Evolutionary conservation across 1,140 invertebrate genomes (phyloP).

Genomic region (Araneus ventricosus): DNA sequence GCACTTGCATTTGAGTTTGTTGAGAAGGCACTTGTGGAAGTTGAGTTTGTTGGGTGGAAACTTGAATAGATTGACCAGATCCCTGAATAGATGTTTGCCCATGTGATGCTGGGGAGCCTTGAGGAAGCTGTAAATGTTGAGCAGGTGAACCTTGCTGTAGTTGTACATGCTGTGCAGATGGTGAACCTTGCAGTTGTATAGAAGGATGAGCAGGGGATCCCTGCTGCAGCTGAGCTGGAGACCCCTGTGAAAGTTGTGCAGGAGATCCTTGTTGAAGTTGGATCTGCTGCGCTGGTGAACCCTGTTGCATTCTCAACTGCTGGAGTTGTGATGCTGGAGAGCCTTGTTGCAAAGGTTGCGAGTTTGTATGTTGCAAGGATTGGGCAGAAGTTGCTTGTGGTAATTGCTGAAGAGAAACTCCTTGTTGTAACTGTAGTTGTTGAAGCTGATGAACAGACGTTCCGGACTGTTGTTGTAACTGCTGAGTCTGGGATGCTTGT

Average conservation of each 20-base stretch:
- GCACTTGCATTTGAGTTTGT: constrained; percentile 28
- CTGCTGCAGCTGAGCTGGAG: constrained; percentile 63
- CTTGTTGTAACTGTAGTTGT: constrained; percentile 81
- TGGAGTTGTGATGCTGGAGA: constrained; percentile 51
- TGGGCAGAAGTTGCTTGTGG: constrained; percentile 14
- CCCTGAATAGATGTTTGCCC: constrained; percentile 21
- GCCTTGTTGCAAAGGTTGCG: constrained; percentile 43
- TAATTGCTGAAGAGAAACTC: constrained; percentile 80
- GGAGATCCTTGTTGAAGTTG: constrained; percentile 67
- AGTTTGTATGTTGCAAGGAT: constrained; percentile 8
- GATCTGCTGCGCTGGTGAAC: constrained; percentile 60
- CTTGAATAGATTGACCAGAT: neutral
- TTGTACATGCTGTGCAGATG: constrained; percentile 28
- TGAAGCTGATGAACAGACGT: constrained; percentile 72
- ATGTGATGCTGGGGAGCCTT: constrained; percentile 61
- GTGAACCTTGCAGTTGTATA: constrained; percentile 54
- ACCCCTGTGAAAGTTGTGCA: constrained; percentile 67
- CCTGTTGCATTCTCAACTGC: constrained; percentile 60
- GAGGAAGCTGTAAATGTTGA: constrained; percentile 43
- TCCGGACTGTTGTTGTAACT: constrained; percentile 30
- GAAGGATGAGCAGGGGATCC: constrained; percentile 69
- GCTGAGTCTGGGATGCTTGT: constrained; percentile 34
- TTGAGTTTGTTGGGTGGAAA: constrained; percentile 34
- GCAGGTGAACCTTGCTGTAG: constrained; percentile 61
- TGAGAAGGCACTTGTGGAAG: constrained; percentile 57